Percentiles rank a stretch among this genome's conserved stretches.
These are phyloP conservation scores for Spicauda simplicius DNA, from an alignment of 2,888 invertebrate genomes.

Conservation along the genomic window DNA sequence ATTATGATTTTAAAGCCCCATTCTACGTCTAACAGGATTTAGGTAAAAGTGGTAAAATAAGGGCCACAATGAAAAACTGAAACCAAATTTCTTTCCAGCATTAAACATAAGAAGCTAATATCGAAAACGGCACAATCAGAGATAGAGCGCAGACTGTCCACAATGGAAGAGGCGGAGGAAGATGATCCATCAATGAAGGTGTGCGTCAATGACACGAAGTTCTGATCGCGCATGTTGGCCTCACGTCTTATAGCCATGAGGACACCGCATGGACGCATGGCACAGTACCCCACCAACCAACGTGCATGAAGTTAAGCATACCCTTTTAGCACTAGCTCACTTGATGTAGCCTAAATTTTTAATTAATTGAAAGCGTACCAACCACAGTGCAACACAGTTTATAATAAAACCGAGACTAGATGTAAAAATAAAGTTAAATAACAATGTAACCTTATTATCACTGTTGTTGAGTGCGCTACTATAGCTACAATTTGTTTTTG, in stretches of 20 bases:
- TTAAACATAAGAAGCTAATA: slow-evolving; percentile 88
- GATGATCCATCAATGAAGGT: slow-evolving; percentile 86
- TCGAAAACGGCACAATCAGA: slow-evolving; percentile 88
- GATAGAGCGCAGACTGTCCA: slow-evolving; percentile 89
- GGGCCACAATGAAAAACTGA: not conserved
- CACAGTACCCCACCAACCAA: slow-evolving; percentile 52
- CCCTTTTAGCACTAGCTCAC: slow-evolving; percentile 34
- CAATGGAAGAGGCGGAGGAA: slow-evolving; percentile 94
- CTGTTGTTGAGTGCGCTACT: not conserved
- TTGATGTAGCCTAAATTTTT: not conserved
- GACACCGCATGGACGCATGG: slow-evolving; percentile 48
- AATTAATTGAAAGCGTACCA: not conserved
- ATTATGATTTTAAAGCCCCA: not conserved
- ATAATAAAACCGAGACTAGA: too few species aligned
- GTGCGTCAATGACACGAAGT: slow-evolving; percentile 79
- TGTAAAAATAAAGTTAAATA: too few species aligned
- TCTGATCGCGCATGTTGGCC: slow-evolving; percentile 56
- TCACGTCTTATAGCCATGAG: slow-evolving; percentile 46
- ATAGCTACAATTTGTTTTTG: not conserved
- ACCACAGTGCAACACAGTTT: not conserved
- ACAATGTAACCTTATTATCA: not conserved
- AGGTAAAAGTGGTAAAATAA: too few species aligned
- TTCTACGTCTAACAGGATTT: too few species aligned
- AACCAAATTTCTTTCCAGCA: slow-evolving; percentile 57
- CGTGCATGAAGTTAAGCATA: slow-evolving; percentile 48